These are phyloP conservation scores for Limenitis camilla DNA, from an alignment of 2,888 invertebrate genomes.

Conservation along the genomic window DNA sequence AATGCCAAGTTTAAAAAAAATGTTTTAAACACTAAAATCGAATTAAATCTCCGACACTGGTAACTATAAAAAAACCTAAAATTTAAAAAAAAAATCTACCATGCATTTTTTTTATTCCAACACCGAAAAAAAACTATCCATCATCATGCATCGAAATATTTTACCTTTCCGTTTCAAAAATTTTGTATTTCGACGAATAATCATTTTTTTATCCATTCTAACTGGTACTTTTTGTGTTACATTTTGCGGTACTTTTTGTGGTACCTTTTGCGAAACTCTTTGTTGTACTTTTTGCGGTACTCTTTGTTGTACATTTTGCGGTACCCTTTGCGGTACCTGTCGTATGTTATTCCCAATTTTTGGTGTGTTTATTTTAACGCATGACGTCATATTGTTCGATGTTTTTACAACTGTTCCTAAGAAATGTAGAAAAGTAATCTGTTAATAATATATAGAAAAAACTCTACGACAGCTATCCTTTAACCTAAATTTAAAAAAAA, in stretches of 20 bases:
- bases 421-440: slow-evolving; percentile 12
- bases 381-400: slow-evolving; percentile 19
- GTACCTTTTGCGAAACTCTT: slow-evolving; percentile 27
- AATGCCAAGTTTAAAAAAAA: too few species aligned
- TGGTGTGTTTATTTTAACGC: slow-evolving; percentile 25
- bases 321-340: slow-evolving; percentile 23
- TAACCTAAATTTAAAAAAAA: too few species aligned
- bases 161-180: slow-evolving; percentile 64
- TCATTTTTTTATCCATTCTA: slow-evolving; percentile 50
- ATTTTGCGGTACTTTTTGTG: slow-evolving; percentile 35
- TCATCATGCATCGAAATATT: slow-evolving; percentile 8
- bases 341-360: slow-evolving; percentile 24
- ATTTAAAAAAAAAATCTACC: too few species aligned
- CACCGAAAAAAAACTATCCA: neutral
- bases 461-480: too few species aligned
- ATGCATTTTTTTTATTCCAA: too few species aligned
- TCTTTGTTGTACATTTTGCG: slow-evolving; percentile 28
- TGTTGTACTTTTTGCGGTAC: slow-evolving; percentile 34
- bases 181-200: slow-evolving; percentile 50
- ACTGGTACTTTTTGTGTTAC: slow-evolving; percentile 37
- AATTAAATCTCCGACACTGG: too few species aligned
- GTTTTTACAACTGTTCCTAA: slow-evolving; percentile 25
- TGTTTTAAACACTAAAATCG: too few species aligned
- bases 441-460: neutral
- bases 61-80: too few species aligned